These are phyloP conservation scores for Hydropsyche betteni DNA, from an alignment of 2,888 invertebrate genomes.

Conservation along the genomic window DNA sequence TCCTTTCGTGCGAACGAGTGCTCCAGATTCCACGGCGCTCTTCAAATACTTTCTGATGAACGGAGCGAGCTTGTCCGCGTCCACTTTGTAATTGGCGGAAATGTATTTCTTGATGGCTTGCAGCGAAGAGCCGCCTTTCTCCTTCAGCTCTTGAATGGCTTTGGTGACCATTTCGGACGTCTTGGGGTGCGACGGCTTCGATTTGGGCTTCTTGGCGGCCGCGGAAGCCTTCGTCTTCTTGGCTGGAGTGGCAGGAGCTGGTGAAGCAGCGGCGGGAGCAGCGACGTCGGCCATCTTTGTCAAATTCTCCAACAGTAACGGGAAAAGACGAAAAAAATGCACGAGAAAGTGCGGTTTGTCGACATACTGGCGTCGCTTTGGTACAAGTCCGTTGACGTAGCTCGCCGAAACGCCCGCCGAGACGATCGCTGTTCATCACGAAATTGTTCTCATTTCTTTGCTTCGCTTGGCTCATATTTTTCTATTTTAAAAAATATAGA, in stretches of 20 bases:
- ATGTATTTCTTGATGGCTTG: conserved; percentile 70
- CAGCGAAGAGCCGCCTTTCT: conserved; percentile 69
- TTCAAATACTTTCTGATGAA: conserved; percentile 71
- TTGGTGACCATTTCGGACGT: conserved; percentile 67
- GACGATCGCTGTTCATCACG: background rate
- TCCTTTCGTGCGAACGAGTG: conserved; percentile 67
- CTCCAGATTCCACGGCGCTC: conserved; percentile 64
- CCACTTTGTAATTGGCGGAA: conserved; percentile 58
- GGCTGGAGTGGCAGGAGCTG: background rate
- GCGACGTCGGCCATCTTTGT: conserved; percentile 12
- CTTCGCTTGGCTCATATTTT: background rate
- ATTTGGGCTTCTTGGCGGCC: conserved; percentile 54
- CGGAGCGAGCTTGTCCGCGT: conserved; percentile 66
- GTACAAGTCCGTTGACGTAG: too few relatives aligned
- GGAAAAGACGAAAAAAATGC: background rate
- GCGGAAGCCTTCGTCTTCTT: conserved; percentile 10
- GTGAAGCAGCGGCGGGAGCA: conserved; percentile 23
- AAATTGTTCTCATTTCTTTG: conserved; percentile 1
- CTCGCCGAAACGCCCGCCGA: too few relatives aligned
- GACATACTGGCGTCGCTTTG: too few relatives aligned
- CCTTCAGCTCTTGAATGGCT: conserved; percentile 65
- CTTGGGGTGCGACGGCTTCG: conserved; percentile 60
- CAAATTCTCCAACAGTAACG: background rate
- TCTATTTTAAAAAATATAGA: too few relatives aligned
- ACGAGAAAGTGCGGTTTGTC: background rate